Conservation (phyloP, 2,888 invertebrate genomes). For the Ecliptopera silaceata region DNA sequence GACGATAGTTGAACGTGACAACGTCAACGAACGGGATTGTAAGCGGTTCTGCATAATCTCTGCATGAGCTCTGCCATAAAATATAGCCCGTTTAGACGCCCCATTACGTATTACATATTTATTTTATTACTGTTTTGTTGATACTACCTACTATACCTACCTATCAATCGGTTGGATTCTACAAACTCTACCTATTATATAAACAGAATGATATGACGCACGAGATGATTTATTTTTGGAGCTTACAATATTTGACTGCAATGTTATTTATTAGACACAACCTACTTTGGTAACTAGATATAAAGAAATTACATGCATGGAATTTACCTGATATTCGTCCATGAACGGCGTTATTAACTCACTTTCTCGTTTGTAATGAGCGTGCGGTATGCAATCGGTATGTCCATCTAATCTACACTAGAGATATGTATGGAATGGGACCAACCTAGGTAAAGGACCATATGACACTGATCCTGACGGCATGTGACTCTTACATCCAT, state of each 20-base stretch:
- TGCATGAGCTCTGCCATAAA: no score
- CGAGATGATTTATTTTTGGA: neutral
- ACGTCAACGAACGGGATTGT: no score
- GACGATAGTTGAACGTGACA: no score
- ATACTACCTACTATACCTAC: no score
- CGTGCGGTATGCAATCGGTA: conserved; percentile 47
- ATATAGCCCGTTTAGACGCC: no score
- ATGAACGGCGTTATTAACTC: conserved; percentile 57
- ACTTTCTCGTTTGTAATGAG: conserved; percentile 58
- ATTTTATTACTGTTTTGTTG: no score
- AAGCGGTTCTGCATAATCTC: no score
- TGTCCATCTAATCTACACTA: conserved; percentile 22
- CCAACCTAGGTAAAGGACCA: conserved; percentile 17
- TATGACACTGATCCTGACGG: conserved; percentile 3
- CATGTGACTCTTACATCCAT: conserved; percentile 24
- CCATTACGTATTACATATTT: no score
- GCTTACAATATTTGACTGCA: neutral
- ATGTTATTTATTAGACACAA: neutral
- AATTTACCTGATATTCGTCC: conserved; percentile 70
- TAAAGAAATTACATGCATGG: conserved; percentile 29
- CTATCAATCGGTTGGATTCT: no score
- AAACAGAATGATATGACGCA: no score
- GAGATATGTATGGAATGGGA: conserved; percentile 3
- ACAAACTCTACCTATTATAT: no score
- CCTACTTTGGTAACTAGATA: conserved; percentile 18